Evolutionary conservation across 2,888 invertebrate genomes (phyloP), one percentile per base, ranked within the genome.

Genomic region (Drosophila engyochracea): DNA sequence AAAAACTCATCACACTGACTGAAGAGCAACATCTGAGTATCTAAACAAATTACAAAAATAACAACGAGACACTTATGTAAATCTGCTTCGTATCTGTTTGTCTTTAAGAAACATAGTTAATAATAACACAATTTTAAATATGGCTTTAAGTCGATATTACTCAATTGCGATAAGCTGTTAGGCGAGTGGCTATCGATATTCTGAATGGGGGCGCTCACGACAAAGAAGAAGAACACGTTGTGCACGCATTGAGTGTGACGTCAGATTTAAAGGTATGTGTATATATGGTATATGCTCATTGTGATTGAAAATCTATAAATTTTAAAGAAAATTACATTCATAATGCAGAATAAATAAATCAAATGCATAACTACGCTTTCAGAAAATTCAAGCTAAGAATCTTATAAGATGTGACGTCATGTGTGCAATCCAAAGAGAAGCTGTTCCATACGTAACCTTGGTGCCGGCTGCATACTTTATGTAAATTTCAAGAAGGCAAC

Each of bases 371-470:
- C 28, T 3, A 28, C 10, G 10, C 19, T 28, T 28, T 6, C 9
- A 51, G 12, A 28, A 51, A 51, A 28, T 5, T 5, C 14, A 3
- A 10, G 4, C 9, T n/a, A 22, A 3, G 4, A 35, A 14, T 35
- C 5, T 2, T 28, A 1, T 14, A 2, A 14, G 0, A 4, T 53
- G 35, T 76, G 76, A 81, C 60, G 77, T 76, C 81, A 76, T 22
- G 3, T 1, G 0, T 16, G 2, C 47, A 4, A 39, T 7, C 30
- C 10, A 28, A 22, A 33, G 22, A n/a, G 28, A 47, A 60, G 4
- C 10, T 2, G n/a, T 3, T 10, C 28, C 4, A 35, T 30, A 49
- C 28, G 37, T 41, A 63, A 76, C 76, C 76, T 80, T 74, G 19
- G 33, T 39, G 7, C 41, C 52, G 41, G 30, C 16, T n/a, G 49